Evolutionary conservation across 2,797 vertebrate genomes (phyloP), one percentile per base, ranked within the genome.

Genomic region (Neoniphon sammara): DNA sequence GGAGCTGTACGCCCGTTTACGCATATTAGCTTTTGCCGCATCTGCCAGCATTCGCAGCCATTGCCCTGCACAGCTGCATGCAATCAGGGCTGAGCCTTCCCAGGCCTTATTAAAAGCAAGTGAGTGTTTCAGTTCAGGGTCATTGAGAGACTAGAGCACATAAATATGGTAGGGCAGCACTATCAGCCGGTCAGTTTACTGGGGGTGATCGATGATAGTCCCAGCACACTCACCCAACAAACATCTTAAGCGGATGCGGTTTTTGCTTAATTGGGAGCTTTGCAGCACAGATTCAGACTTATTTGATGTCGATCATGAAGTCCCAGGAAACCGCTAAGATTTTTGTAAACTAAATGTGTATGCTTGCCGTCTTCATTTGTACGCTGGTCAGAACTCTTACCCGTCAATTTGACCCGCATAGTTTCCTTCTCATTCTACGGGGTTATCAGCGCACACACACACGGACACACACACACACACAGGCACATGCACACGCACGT

Each of bases 231-330:
- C 85, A 23, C 47, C 91, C 92, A 88, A 91, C 94, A 91, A 93
- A 94, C 92, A 94, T 94, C 91, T 94, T 94, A 94, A 95, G 93
- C 85, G 92, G 90, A 93, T 89, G 91, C 90, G 59, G 83, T 90
- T 93, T 93, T 90, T 93, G 89, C 93, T 91, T 95, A 95, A 96
- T 95, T 95, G 94, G 95, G 88, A 94, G 93, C 92, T 92, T 94
- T 94, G 87, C 92, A 83, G 87, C 91, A 85, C 80, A 88, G 86
- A 89, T 89, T 87, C 86, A 46, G 77, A 82, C 88, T 91, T 91
- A 90, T 92, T 88, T 91, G 87, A 92, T 94, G 93, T 91, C 81
- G 93, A 94, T 93, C 91, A 91, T 92, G 90, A 91, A 89, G 89
- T 93, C 95, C 92, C 93, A 85, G 88, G 91, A 90, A 93, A 91